Conservation (phyloP, 2,797 vertebrate genomes). For the Hirundo rustica region DNA sequence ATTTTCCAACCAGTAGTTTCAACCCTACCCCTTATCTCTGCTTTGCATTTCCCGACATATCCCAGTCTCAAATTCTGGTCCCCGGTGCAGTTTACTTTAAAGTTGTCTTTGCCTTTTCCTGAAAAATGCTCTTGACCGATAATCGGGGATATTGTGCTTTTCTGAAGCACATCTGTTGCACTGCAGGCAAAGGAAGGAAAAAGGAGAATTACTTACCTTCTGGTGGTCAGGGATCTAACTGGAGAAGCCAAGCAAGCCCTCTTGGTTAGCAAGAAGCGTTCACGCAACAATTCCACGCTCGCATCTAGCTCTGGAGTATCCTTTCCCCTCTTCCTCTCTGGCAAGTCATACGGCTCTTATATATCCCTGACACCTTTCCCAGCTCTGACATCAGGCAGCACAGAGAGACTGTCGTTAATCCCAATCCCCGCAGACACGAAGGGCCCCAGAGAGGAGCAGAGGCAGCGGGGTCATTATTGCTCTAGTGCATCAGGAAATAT, state of each 20-base stretch:
- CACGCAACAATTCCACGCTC: conserved; percentile 14
- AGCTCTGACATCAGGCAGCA: conserved; percentile 74
- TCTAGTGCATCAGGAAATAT: conserved; percentile 36
- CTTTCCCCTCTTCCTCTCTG: conserved; percentile 18
- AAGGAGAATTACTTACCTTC: conserved; percentile 68
- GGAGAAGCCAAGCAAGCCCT: background rate
- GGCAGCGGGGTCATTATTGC: conserved; percentile 17
- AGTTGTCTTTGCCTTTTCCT: background rate
- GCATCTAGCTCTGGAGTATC: conserved; percentile 22
- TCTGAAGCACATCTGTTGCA: background rate
- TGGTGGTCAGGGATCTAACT: background rate
- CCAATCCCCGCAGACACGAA: conserved; percentile 39
- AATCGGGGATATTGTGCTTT: background rate
- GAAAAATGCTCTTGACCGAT: background rate
- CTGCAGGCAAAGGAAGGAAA: background rate
- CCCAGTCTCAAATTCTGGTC: background rate
- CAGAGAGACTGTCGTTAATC: conserved; percentile 49
- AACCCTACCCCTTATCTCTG: background rate
- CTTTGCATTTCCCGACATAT: background rate
- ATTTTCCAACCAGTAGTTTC: background rate
- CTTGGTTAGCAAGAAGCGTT: conserved; percentile 9
- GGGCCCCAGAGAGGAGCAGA: conserved; percentile 49
- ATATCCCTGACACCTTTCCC: conserved; percentile 64
- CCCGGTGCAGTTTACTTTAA: background rate
- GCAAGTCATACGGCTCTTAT: conserved; percentile 60